Conservation (phyloP, 92 coral and sea anemone genomes). For the Isaurus tuberculatus region DNA sequence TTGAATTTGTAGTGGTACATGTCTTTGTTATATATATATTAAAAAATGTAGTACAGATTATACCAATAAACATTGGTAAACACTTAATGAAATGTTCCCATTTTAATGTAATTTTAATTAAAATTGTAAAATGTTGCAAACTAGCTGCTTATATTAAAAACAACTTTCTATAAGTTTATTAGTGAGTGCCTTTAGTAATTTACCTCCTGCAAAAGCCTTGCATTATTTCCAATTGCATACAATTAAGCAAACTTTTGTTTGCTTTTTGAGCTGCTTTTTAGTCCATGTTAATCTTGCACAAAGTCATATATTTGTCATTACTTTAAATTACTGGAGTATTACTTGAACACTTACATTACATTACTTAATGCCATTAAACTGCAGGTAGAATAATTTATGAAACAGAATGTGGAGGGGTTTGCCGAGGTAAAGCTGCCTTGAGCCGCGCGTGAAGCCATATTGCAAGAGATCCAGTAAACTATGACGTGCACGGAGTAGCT, state of each 20-base stretch:
- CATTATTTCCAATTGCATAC: neutral
- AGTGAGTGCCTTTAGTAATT: neutral
- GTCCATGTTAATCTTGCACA: neutral
- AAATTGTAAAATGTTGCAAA: neutral
- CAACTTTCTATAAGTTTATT: too few relatives aligned
- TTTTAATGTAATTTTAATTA: neutral
- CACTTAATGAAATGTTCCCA: neutral
- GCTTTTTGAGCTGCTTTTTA: neutral
- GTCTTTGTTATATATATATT: neutral
- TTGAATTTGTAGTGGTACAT: constrained; percentile 41
- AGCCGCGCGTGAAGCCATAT: too few relatives aligned
- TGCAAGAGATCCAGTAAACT: too few relatives aligned
- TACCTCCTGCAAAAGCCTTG: neutral
- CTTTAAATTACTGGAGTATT: neutral
- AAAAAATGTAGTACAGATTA: neutral
- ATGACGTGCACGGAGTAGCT: too few relatives aligned
- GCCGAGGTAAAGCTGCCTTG: too few relatives aligned
- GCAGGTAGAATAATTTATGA: constrained; percentile 17
- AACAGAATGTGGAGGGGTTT: too few relatives aligned
- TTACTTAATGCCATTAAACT: neutral
- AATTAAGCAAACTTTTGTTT: neutral
- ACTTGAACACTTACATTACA: neutral
- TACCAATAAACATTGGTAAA: neutral
- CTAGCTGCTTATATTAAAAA: neutral
- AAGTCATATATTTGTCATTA: too few relatives aligned